These are phyloP conservation scores for Caranx melampygus DNA, from an alignment of 2,113 vertebrate genomes.

Conservation along the genomic window DNA sequence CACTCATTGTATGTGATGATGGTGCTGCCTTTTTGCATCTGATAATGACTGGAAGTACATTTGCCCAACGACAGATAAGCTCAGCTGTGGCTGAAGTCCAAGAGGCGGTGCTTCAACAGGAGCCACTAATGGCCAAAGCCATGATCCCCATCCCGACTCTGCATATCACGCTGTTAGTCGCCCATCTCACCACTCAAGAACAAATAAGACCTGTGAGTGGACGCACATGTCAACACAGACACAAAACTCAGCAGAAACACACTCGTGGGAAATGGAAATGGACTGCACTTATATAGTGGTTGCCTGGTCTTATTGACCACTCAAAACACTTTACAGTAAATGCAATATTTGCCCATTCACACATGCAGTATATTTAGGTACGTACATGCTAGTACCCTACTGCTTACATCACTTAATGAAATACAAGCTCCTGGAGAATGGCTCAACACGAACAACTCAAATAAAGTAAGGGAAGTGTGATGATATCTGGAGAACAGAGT, in stretches of 20 bases:
- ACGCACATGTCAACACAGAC: background rate
- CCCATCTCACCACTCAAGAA: slow-evolving; percentile 89
- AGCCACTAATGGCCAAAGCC: slow-evolving; percentile 87
- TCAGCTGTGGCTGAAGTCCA: slow-evolving; percentile 85
- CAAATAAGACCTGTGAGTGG: slow-evolving; percentile 89
- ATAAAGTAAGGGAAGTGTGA: no score
- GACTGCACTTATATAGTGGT: no score
- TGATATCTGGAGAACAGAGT: no score
- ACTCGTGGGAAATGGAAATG: no score
- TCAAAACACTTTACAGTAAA: no score
- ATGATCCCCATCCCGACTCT: slow-evolving; percentile 88
- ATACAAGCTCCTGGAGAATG: no score
- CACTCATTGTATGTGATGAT: background rate
- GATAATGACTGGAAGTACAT: slow-evolving; percentile 5
- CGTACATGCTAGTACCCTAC: background rate
- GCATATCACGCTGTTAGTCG: slow-evolving; percentile 93
- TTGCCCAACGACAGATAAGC: slow-evolving; percentile 85
- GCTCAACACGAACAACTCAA: background rate
- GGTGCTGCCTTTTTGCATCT: background rate
- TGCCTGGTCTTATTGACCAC: no score
- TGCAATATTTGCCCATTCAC: no score
- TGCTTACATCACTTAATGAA: no score
- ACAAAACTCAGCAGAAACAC: background rate
- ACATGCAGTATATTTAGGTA: background rate
- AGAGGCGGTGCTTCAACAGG: slow-evolving; percentile 86